Base-by-base conservation (phyloP, 2,888 invertebrate species). In the Neoitamus cyanurus region DNA sequence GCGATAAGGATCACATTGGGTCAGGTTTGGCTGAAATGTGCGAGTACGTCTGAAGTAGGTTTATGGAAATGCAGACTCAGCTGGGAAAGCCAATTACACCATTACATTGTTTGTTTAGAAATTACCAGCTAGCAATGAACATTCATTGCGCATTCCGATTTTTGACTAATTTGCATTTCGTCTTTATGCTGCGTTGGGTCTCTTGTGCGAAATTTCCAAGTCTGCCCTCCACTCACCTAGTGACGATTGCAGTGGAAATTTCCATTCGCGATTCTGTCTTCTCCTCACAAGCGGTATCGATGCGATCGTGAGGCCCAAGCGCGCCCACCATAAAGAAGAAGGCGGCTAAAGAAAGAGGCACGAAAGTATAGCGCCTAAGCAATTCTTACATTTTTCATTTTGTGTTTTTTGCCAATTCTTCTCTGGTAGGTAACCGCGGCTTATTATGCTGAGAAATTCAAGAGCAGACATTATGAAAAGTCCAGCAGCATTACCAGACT, bases 221-320 rank as follows among this genome's bases (percentile, higher is more conserved):
- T 48, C 4, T 28, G n/a, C 75, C 34, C 37, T 48, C 20, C 20
- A 73, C 25, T 83, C 73, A 36, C 58, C 70, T 70, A 72, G 70
- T 42, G 70, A 75, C 34, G 36, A 13, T 58, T 48, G 83, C 77
- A 75, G 58, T 84, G 84, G 84, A 84, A 84, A 84, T 68, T 84
- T 84, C 84, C 84, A 84, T 48, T 84, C 84, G 68, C 73, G 46
- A 84, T 68, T 75, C 46, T 77, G 46, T 58, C 82, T 42, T 70
- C 42, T 70, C 37, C 70, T 34, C 31, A 46, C 28, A 11, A 7
- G 42, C 69, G 36, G 25, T 28, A 11, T 20, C 42, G 69, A 37
- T 11, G 70, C 7, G 28, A 30, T 15, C 72, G 15, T n/a, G 42
- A 77, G 30, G 30, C 77, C 13, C 3, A 73, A 37, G 3, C 20